phyloP scores from a whole-genome alignment of 2,888 invertebrate species.

The Harpalus rubripes region DNA sequence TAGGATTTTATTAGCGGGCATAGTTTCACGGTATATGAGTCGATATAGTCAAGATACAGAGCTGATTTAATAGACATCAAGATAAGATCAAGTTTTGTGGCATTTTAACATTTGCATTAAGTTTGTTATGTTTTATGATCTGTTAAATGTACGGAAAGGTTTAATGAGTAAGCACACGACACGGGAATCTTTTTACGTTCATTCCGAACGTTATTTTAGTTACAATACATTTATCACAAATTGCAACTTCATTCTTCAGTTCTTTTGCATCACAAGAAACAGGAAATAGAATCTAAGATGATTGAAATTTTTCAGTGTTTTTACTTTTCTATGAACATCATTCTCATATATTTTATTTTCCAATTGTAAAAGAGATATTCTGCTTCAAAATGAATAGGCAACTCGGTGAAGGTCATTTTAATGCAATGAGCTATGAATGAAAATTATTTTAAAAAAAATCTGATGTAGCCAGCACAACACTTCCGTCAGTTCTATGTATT shows the following conservation, averaged over 20 bases:
- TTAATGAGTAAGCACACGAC: not conserved
- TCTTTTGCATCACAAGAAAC: not conserved
- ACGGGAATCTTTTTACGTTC: not conserved
- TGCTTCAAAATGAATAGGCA: too few relatives aligned
- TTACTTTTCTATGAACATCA: not conserved
- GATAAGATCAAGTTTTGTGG: conserved; percentile 9
- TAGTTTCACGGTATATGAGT: conserved; percentile 58
- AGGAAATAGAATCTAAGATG: not conserved
- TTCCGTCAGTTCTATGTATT: too few relatives aligned
- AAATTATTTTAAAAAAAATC: too few relatives aligned
- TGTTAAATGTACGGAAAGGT: not conserved
- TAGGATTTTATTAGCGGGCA: conserved; percentile 55
- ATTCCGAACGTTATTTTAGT: not conserved
- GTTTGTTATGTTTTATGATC: conserved; percentile 21
- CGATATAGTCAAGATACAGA: conserved; percentile 41
- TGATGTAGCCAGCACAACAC: too few relatives aligned
- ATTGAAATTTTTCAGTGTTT: not conserved
- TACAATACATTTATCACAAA: not conserved
- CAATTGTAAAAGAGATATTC: too few relatives aligned
- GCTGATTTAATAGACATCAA: conserved; percentile 15
- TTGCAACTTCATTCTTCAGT: not conserved
- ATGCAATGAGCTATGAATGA: too few relatives aligned
- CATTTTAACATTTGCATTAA: conserved; percentile 19
- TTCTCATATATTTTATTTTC: too few relatives aligned
- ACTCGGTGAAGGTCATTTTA: too few relatives aligned